Conservation (phyloP, 2,113 vertebrate species). For the Clarias magur region DNA sequence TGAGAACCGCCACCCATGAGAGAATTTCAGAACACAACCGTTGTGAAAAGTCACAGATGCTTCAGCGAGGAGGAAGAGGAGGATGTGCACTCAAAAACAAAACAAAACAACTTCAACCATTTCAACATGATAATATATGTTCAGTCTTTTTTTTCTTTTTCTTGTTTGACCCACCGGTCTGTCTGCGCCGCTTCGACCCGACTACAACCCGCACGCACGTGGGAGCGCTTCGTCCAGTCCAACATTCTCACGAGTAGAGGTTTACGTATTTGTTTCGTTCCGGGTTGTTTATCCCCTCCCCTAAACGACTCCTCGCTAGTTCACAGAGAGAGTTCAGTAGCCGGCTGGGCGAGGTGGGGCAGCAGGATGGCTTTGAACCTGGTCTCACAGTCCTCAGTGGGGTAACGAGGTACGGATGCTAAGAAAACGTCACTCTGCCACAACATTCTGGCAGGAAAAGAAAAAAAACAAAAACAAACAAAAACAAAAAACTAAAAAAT, state of each 20-base stretch:
- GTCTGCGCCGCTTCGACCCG: constrained; percentile 52
- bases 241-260: constrained; percentile 57
- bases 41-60: constrained; percentile 37
- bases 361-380: constrained; percentile 81
- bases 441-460: constrained; percentile 69
- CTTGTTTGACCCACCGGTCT: constrained; percentile 61
- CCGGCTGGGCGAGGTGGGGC: constrained; percentile 62
- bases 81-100: constrained; percentile 44
- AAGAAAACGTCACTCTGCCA: constrained; percentile 76
- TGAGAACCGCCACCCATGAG: constrained; percentile 1
- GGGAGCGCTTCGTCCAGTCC: constrained; percentile 25
- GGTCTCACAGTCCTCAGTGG: constrained; percentile 75
- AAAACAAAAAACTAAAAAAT: constrained; percentile 69
- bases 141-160: constrained; percentile 66
- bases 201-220: constrained; percentile 50
- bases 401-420: constrained; percentile 62
- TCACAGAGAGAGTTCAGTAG: constrained; percentile 71
- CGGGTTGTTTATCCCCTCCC: constrained; percentile 61
- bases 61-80: constrained; percentile 32
- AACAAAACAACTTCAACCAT: constrained; percentile 61
- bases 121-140: constrained; percentile 63
- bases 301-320: constrained; percentile 61
- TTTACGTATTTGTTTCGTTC: constrained; percentile 55
- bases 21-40: constrained; percentile 25
- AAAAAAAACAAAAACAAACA: background rate